Evolutionary conservation across 2,113 vertebrate genomes (phyloP).

Genomic region (Lycaon pictus): DNA sequence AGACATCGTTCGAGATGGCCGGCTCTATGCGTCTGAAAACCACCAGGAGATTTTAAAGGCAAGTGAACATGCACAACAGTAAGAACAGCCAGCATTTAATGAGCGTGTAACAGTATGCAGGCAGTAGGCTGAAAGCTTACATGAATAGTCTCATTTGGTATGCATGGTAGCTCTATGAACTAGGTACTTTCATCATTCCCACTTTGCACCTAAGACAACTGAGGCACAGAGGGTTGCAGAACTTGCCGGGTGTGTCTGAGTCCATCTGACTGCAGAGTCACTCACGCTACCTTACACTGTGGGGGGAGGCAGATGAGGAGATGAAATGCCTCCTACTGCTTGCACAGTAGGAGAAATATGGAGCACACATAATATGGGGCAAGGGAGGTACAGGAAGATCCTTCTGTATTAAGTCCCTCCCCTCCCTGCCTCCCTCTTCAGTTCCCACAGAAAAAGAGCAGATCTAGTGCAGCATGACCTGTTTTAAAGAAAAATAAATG

Average conservation of each 20-base stretch:
- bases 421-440: neutral
- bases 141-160: neutral
- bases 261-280: neutral
- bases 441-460: neutral
- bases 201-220: neutral
- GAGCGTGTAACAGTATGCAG: neutral
- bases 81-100: neutral
- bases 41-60: slow-evolving; percentile 99
- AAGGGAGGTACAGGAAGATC: neutral
- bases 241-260: neutral
- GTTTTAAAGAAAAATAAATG: slow-evolving; percentile 45
- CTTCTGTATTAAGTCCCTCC: neutral
- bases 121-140: neutral
- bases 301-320: neutral
- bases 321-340: neutral
- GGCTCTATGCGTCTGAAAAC: slow-evolving; percentile 98
- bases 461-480: neutral
- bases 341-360: neutral
- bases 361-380: neutral
- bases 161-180: neutral
- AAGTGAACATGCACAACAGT: slow-evolving; percentile 50
- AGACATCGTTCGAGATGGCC: slow-evolving; percentile 97
- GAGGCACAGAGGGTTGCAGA: neutral
- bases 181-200: neutral
- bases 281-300: neutral